Percentiles rank a stretch among this genome's conserved stretches.
phyloP scores from a whole-genome alignment of 2,888 invertebrate genomes.

The Drosophila falleni region DNA sequence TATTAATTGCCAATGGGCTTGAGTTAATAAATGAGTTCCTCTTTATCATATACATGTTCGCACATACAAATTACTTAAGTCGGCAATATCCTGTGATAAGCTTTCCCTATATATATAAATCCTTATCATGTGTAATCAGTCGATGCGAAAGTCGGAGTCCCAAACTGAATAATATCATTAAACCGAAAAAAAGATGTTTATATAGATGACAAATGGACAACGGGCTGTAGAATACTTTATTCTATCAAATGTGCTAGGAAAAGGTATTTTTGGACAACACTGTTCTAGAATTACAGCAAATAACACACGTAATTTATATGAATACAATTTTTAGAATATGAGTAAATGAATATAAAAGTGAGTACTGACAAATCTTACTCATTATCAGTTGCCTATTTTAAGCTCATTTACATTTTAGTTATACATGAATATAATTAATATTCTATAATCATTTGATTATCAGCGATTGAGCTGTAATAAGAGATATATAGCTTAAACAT shows the following conservation, averaged over 20 bases:
- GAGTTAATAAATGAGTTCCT: conserved; percentile 39
- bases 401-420: background rate
- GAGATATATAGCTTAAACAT: background rate
- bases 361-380: conserved; percentile 1
- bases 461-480: background rate
- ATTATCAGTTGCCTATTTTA: conserved; percentile 11
- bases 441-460: background rate
- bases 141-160: background rate
- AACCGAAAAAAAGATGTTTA: background rate
- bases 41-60: conserved; percentile 5
- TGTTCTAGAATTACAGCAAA: conserved; percentile 3
- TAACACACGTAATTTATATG: conserved; percentile 12
- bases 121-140: background rate
- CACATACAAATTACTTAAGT: conserved; percentile 30
- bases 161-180: background rate
- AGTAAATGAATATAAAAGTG: conserved; percentile 31
- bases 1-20: conserved; percentile 21
- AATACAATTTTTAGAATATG: conserved; percentile 11
- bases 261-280: no score
- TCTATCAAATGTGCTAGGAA: no score
- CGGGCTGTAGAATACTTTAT: background rate
- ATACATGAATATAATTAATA: background rate
- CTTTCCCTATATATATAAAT: conserved; percentile 4
- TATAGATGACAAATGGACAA: background rate
- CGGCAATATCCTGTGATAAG: conserved; percentile 47